Base-by-base conservation (phyloP, 2,888 invertebrate species). In the Pyrochroa serraticornis region DNA sequence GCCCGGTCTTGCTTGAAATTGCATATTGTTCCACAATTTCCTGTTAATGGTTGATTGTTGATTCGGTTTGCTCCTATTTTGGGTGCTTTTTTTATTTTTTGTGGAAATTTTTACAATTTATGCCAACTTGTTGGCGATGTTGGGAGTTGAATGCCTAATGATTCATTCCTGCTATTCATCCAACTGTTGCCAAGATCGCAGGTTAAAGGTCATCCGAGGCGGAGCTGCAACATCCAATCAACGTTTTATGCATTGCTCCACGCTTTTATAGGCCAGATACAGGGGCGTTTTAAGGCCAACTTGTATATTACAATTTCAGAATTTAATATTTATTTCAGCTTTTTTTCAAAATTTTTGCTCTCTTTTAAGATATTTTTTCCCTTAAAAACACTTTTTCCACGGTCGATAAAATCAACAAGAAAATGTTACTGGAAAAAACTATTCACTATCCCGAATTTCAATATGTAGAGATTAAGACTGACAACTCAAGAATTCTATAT, bases 1-100 rank as follows among this genome's bases (percentile, higher is more conserved):
- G 34, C 60, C 68, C 60, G 64, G 57, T 65, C 66, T 71, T 68
- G 69, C 71, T 69, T 71, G 71, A 71, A 71, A 71, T 71, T 62
- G 67, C 63, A 63, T 64, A 71, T 71, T 71, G 71, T 71, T 68
- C 64, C 53, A 49, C 32, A 39, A 51, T 47, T 58, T 55, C 63
- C 65, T 63, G 65, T 62, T 63, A 62, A 65, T 64, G 62, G 62
- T 67, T 64, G 62, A 71, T 71, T 71, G 71, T 70, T 56, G 63
- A 71, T 71, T 71, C 64, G 70, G 57, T 64, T 61, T 65, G 65
- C 42, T 22, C 43, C 41, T 32, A 30, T 50, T 45, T 47, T 48
- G 51, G 46, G 22, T 42, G 33, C n/a, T 30, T 43, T 42, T 33
- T 47, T n/a, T 47, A 36, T 43, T 41, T 44, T 45, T 34, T 54